These are phyloP conservation scores for Linhomoeus sp. DNA, from an alignment of 2,888 invertebrate genomes.

Conservation along the genomic window DNA sequence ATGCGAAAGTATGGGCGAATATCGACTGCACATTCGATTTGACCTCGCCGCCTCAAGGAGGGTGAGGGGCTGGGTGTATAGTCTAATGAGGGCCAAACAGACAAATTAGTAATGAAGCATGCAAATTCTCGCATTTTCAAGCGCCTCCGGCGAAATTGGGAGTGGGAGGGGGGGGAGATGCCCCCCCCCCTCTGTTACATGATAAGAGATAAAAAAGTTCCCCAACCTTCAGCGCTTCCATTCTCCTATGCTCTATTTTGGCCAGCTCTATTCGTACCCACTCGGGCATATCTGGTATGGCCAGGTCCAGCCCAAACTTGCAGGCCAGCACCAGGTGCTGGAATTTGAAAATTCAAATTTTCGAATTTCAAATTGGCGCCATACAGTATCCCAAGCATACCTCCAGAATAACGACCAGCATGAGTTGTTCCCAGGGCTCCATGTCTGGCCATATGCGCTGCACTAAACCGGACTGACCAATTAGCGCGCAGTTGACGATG, in stretches of 20 bases:
- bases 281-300: constrained; percentile 68
- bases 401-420: constrained; percentile 69
- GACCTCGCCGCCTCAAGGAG: too few relatives aligned
- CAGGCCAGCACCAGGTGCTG: constrained; percentile 70
- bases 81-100: too few relatives aligned
- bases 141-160: too few relatives aligned
- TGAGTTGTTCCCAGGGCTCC: constrained; percentile 60
- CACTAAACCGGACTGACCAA: constrained; percentile 76
- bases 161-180: too few relatives aligned
- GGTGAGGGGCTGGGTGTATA: too few relatives aligned
- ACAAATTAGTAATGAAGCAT: too few relatives aligned
- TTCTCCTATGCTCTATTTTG: constrained; percentile 68
- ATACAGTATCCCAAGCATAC: too few relatives aligned
- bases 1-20: too few relatives aligned
- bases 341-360: constrained; percentile 11
- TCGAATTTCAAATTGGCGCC: not conserved
- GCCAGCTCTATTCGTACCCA: constrained; percentile 90
- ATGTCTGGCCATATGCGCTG: constrained; percentile 64
- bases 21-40: too few relatives aligned
- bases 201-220: too few relatives aligned
- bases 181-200: too few relatives aligned
- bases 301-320: constrained; percentile 60
- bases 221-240: constrained; percentile 46
- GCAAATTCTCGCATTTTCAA: too few relatives aligned
- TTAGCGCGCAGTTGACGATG: constrained; percentile 78